Evolutionary conservation across 2,888 invertebrate species (phyloP), one percentile per base, ranked within the genome.

Genomic region (Drosophila demipolita): DNA sequence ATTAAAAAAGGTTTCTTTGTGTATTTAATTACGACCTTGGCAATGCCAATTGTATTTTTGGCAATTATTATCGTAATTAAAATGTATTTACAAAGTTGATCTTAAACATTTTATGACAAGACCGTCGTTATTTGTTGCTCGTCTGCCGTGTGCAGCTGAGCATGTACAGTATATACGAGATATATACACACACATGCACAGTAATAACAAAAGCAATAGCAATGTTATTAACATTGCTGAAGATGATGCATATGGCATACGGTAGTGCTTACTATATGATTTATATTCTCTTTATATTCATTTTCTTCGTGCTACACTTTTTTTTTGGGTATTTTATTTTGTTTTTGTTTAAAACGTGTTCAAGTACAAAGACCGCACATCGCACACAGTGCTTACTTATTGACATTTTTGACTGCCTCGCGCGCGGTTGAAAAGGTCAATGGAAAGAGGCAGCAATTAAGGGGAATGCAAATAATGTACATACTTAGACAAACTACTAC

Each of bases 61-160:
- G 79, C 90, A 90, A 91, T 90, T 91, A 90, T 89, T 90, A 87
- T 82, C 82, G 90, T 91, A 90, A 90, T 90, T 91, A 90, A 86
- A 90, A 87, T 85, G 78, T 89, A 89, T 89, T 89, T 90, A 87
- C 80, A 85, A 75, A 72, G 71, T 69, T 84, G 76, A 84, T 79
- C 87, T 88, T 72, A 75, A 76, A 74, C 67, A 78, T 76, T 82
- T 84, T 79, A 82, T 70, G 79, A 87, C 26, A 70, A 82, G 82
- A 40, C 86, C 83, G 69, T 79, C 82, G 78, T 59, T 74, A 78
- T 76, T 78, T 66, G 64, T 75, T 60, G 60, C 57, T 78, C 54
- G 63, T 45, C 20, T 79, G 63, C 54, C 66, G 84, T 88, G 89
- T 82, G 87, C 91, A 91, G 63, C 85, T 80, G 71, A 89, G 86